Evolutionary conservation across 2,113 vertebrate genomes (phyloP).

Genomic region (Otis tarda): DNA sequence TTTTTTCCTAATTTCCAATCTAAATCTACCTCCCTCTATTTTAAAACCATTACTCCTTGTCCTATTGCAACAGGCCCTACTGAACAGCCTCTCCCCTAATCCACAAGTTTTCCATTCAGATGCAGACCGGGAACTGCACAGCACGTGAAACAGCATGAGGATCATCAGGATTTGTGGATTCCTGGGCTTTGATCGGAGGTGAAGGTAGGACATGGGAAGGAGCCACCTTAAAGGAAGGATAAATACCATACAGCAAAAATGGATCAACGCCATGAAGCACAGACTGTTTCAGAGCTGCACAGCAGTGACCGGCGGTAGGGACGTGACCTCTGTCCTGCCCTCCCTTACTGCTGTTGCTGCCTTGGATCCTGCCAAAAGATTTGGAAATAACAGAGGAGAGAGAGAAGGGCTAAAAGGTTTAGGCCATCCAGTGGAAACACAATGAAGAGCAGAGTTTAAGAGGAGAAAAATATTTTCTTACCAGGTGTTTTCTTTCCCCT

Average conservation of each 20-base stretch:
- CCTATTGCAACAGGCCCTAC: no score
- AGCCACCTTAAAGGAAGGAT: neutral
- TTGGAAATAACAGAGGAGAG: neutral
- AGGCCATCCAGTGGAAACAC: neutral
- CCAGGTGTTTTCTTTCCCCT: neutral
- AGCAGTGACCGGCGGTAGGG: accelerated
- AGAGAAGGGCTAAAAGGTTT: neutral
- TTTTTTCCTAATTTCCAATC: no score
- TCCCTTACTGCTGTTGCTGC: neutral
- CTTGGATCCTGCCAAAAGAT: neutral
- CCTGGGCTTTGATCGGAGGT: neutral
- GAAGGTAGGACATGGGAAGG: accelerated
- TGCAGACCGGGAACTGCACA: neutral
- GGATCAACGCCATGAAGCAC: neutral
- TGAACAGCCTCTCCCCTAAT: no score
- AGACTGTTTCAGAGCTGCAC: neutral
- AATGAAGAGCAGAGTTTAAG: neutral
- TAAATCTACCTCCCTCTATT: no score
- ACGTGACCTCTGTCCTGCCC: accelerated
- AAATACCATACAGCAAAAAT: neutral
- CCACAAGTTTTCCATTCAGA: neutral
- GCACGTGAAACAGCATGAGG: neutral
- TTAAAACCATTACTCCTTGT: no score
- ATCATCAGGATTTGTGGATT: neutral
- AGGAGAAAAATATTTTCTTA: neutral